phyloP scores from a whole-genome alignment of 2,888 invertebrate genomes.

The Mallateleia sp. region DNA sequence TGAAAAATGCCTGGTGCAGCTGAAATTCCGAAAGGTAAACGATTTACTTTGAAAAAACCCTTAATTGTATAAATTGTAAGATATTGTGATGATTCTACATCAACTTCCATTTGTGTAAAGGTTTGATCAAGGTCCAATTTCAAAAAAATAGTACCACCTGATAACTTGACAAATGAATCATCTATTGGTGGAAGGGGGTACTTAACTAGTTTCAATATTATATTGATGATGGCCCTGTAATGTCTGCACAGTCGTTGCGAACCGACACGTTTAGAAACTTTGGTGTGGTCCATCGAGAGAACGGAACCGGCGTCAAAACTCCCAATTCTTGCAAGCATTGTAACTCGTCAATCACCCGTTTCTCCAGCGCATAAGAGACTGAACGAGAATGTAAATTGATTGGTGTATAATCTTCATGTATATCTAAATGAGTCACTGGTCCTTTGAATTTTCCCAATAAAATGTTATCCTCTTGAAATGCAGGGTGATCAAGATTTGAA shows the following conservation, averaged over 20 bases:
- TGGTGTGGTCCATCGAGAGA: slow-evolving; percentile 48
- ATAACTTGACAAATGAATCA: slow-evolving; percentile 22
- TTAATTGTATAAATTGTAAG: slow-evolving; percentile 32
- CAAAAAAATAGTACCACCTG: slow-evolving; percentile 41
- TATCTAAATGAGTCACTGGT: background rate
- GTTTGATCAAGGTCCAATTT: slow-evolving; percentile 45
- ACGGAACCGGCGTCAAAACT: slow-evolving; percentile 21
- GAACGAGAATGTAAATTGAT: slow-evolving; percentile 16
- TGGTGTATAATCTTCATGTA: background rate
- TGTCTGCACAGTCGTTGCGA: slow-evolving; percentile 25
- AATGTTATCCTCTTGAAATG: background rate
- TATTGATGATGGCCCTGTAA: slow-evolving; percentile 37
- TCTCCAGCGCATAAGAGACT: slow-evolving; percentile 39
- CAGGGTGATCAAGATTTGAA: background rate
- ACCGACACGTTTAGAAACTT: slow-evolving; percentile 38
- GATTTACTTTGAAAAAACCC: slow-evolving; percentile 64
- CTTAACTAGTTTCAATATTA: background rate
- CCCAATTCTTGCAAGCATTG: slow-evolving; percentile 21
- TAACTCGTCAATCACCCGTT: slow-evolving; percentile 8
- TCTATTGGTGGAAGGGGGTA: slow-evolving; percentile 41
- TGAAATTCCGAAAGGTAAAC: slow-evolving; percentile 81
- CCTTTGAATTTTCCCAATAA: slow-evolving; percentile 10
- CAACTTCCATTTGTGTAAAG: slow-evolving; percentile 25
- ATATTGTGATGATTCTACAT: slow-evolving; percentile 1
- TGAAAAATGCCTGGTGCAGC: slow-evolving; percentile 74